Conservation (phyloP, 1,140 invertebrate genomes). For the Lithobius niger region DNA sequence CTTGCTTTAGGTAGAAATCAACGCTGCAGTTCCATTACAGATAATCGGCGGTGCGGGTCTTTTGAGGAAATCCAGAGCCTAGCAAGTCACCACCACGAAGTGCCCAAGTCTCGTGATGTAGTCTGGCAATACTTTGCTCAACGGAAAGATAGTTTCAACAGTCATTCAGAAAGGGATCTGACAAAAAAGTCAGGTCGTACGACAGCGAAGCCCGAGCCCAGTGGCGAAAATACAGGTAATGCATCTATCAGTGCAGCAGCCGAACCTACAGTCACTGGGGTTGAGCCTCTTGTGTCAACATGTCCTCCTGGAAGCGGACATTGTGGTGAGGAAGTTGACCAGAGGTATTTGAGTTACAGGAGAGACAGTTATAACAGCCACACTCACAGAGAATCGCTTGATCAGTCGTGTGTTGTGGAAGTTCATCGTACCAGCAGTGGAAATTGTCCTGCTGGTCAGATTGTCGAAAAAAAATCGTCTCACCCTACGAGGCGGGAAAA, state of each 20-base stretch:
- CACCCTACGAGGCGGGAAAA: not conserved
- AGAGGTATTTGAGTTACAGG: not conserved
- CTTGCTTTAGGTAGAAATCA: not conserved
- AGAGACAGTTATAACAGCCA: slow-evolving; percentile 5
- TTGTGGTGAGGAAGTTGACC: not conserved
- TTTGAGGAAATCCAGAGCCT: slow-evolving; percentile 1
- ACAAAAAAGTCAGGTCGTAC: not conserved
- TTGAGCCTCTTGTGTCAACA: not conserved
- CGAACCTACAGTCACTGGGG: not conserved
- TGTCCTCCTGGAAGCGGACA: slow-evolving; percentile 8
- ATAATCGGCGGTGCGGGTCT: not conserved
- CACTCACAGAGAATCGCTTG: not conserved
- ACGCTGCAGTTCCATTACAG: not conserved
- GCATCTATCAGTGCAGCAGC: not conserved
- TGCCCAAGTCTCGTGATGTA: not conserved
- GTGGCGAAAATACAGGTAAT: not conserved
- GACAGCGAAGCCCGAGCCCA: not conserved
- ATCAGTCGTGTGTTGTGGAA: not conserved
- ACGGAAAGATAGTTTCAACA: slow-evolving; percentile 4
- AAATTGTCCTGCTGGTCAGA: not conserved
- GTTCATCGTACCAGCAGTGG: not conserved
- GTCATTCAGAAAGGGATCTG: slow-evolving; percentile 1
- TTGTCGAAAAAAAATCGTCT: not conserved
- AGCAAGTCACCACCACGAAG: not conserved
- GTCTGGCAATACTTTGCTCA: not conserved